Conservation (phyloP, 1,140 invertebrate species). For the Apocrypta bakeri region DNA sequence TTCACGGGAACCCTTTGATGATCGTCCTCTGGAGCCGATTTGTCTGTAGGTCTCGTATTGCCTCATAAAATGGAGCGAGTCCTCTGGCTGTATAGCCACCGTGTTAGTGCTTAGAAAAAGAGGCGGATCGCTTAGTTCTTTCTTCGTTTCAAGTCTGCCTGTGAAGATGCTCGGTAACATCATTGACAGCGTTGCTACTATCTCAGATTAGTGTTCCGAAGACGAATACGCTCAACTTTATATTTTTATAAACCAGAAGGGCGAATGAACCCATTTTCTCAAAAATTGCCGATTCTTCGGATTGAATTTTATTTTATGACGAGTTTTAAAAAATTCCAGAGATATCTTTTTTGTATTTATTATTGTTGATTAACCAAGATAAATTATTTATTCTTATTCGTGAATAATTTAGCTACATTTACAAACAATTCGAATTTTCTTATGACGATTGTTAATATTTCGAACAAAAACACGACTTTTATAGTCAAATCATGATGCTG, state of each 20-base stretch:
- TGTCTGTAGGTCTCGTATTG: slow-evolving; percentile 59
- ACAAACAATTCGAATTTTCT: too few species aligned
- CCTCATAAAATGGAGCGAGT: slow-evolving; percentile 59
- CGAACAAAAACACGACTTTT: too few species aligned
- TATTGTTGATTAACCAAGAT: too few species aligned
- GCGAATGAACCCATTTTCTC: too few species aligned
- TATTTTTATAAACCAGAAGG: slow-evolving; percentile 53
- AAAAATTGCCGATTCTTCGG: too few species aligned
- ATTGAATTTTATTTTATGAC: too few species aligned
- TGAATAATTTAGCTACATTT: too few species aligned
- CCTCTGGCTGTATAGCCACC: slow-evolving; percentile 26
- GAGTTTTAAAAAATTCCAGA: too few species aligned
- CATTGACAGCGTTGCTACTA: slow-evolving; percentile 2
- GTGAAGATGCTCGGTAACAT: slow-evolving; percentile 53
- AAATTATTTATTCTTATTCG: too few species aligned
- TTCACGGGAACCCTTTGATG: slow-evolving; percentile 70
- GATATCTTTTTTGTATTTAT: too few species aligned
- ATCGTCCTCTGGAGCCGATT: slow-evolving; percentile 56
- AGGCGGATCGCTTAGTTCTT: slow-evolving; percentile 46
- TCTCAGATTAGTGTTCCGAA: neutral
- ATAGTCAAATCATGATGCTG: too few species aligned
- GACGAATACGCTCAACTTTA: neutral
- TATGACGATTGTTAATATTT: too few species aligned
- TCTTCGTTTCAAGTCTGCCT: slow-evolving; percentile 66
- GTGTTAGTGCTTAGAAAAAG: slow-evolving; percentile 2